These are phyloP conservation scores for Pseudorasbora parva DNA, from an alignment of 2,113 vertebrate genomes.

Conservation along the genomic window DNA sequence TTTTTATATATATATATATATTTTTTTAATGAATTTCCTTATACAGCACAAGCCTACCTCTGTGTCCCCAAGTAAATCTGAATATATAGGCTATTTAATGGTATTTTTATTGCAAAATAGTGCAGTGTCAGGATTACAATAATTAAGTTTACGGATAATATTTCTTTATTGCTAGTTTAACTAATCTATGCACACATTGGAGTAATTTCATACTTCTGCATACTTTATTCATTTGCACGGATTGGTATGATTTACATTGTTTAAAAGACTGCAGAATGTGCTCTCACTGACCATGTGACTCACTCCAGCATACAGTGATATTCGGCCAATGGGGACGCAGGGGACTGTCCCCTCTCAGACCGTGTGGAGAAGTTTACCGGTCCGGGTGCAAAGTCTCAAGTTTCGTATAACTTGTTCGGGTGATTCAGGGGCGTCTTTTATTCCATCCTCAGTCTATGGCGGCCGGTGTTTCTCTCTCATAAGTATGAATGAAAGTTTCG, in stretches of 20 bases:
- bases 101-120: not conserved
- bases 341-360: constrained; percentile 15
- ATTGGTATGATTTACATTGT: constrained; percentile 17
- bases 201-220: no score
- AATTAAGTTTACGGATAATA: not conserved
- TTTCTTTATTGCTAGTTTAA: not conserved
- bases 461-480: not conserved
- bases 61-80: no score
- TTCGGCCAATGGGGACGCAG: constrained; percentile 48
- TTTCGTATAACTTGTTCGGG: not conserved
- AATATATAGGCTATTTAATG: not conserved
- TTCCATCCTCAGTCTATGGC: not conserved
- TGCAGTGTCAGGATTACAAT: not conserved
- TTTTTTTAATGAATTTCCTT: no score
- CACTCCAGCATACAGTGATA: not conserved
- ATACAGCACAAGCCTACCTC: no score
- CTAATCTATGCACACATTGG: not conserved
- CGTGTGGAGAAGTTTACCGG: constrained; percentile 42
- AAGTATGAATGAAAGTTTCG: not conserved
- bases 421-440: constrained; percentile 4
- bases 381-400: constrained; percentile 48
- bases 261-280: not conserved
- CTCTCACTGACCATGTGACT: constrained; percentile 24
- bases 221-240: not conserved
- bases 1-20: no score